These are phyloP conservation scores for Gnatocerus cornutus DNA, from an alignment of 2,888 invertebrate species.

Conservation along the genomic window DNA sequence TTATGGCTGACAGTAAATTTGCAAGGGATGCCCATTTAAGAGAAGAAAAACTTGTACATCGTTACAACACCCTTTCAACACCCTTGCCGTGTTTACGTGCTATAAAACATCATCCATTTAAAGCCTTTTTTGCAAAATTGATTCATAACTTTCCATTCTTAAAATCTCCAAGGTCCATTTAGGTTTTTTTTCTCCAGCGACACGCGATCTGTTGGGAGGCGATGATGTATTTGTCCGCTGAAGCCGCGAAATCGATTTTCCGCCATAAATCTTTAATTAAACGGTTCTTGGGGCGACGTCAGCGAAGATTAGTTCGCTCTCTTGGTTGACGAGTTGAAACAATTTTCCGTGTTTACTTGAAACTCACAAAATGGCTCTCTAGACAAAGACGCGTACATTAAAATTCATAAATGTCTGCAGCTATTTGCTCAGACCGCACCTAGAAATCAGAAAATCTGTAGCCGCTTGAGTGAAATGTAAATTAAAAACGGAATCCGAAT, in stretches of 20 bases:
- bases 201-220: too few relatives aligned
- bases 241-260: slow-evolving; percentile 18
- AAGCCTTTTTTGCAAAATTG: too few relatives aligned
- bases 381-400: slow-evolving; percentile 9
- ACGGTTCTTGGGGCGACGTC: slow-evolving; percentile 15
- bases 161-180: too few relatives aligned
- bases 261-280: slow-evolving; percentile 21
- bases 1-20: slow-evolving; percentile 12
- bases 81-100: neutral
- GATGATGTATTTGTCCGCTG: slow-evolving; percentile 1
- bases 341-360: slow-evolving; percentile 15
- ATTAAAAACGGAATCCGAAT: slow-evolving; percentile 47
- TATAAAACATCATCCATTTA: neutral
- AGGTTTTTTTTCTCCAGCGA: too few relatives aligned
- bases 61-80: neutral
- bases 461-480: slow-evolving; percentile 46
- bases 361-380: slow-evolving; percentile 21
- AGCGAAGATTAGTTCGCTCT: slow-evolving; percentile 3
- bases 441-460: slow-evolving; percentile 39
- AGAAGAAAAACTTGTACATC: neutral
- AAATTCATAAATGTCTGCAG: too few relatives aligned
- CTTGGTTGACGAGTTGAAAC: slow-evolving; percentile 4
- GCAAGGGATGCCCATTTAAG: neutral
- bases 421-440: slow-evolving; percentile 37
- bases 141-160: too few relatives aligned